Evolutionary conservation across 2,888 invertebrate genomes (phyloP), one percentile per base, ranked within the genome.

Genomic region (Eulithis testata): DNA sequence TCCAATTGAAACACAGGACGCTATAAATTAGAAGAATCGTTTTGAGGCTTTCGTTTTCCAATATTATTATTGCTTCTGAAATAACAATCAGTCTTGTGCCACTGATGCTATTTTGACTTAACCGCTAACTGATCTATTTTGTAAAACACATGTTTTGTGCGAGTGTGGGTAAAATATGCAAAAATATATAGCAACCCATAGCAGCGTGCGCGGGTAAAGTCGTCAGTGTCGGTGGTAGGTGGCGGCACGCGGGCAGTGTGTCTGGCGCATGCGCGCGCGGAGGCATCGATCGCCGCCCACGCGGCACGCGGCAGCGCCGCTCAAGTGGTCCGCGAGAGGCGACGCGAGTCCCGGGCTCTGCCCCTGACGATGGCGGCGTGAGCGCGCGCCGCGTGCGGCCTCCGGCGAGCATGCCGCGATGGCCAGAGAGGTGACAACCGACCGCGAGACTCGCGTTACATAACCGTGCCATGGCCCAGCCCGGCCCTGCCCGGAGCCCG

Each of bases 321-420:
- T 81, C 77, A 79, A 86, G 87, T 84, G 86, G 83, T 84, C 84
- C 86, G 90, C 86, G 89, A 87, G 88, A 85, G 84, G 86, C 87
- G 86, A 85, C 88, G 89, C 88, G 87, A 86, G 85, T 80, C 89
- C 89, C 89, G 88, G 89, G 89, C 89, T 86, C 82, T 85, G 88
- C 88, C 87, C 85, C 67, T 63, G 86, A 87, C 84, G 87, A 91
- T 91, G 92, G 92, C 92, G 92, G 91, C 92, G 92, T 92, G 91
- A 92, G 85, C 89, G 88, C 89, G 92, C 91, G 90, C 87, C 87
- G 85, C 88, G 89, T 94, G 93, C 94, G 92, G 92, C 93, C 93
- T 93, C 94, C 94, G 92, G 91, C 91, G 90, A 90, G 93, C 93
- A 95, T 95, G 95, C 95, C 95, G 95, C 95, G 94, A 95, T 95